Percentiles rank a stretch among this genome's conserved stretches.
Evolutionary conservation across 1,140 invertebrate genomes (phyloP).

Genomic region (Eurosta solidaginis): DNA sequence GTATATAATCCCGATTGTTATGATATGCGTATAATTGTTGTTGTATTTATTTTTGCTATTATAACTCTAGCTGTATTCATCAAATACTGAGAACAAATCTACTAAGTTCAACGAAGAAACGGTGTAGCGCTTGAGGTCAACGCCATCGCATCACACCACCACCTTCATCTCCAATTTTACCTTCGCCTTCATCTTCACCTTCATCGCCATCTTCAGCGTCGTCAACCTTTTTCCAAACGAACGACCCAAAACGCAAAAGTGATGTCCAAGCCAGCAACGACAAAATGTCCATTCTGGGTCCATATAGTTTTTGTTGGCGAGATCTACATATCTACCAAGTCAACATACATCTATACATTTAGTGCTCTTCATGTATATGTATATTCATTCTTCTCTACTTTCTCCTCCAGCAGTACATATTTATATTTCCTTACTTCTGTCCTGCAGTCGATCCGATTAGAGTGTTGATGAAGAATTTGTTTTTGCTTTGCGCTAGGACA

Average conservation of each 20-base stretch:
- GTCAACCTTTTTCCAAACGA: background rate
- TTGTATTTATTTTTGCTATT: no score
- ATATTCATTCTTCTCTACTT: background rate
- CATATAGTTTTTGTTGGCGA: background rate
- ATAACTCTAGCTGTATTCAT: no score
- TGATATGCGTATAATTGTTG: background rate
- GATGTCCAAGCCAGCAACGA: background rate
- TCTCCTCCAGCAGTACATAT: background rate
- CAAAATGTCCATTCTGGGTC: background rate
- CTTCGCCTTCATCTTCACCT: no score
- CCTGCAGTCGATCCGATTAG: background rate
- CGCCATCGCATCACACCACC: background rate
- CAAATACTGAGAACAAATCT: background rate
- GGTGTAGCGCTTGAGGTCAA: background rate
- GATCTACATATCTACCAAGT: no score
- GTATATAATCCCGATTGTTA: background rate
- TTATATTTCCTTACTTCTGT: background rate
- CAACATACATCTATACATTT: background rate
- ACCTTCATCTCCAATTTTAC: no score
- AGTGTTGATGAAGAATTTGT: background rate
- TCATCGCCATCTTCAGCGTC: no score
- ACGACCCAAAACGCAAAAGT: background rate
- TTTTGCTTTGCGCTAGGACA: background rate
- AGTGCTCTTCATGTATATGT: background rate
- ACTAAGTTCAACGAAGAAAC: background rate